Conservation (phyloP, 2,113 vertebrate genomes). For the Tachysurus fulvidraco region DNA sequence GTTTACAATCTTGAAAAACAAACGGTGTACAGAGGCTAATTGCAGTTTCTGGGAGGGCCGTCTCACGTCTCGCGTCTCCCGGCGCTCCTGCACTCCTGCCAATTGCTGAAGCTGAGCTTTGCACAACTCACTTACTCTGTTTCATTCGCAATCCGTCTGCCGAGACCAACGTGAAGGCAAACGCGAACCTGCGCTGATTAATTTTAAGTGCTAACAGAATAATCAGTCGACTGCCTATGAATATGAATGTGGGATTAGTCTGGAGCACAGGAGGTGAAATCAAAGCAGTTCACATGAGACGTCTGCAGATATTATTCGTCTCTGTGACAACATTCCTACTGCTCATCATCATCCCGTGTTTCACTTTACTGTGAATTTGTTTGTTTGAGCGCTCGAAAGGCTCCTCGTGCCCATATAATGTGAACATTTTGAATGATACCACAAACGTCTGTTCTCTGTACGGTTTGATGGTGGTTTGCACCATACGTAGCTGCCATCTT, state of each 20-base stretch:
- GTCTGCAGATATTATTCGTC: neutral
- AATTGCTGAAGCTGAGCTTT: constrained; percentile 19
- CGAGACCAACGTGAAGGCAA: constrained; percentile 21
- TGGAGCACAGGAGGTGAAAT: neutral
- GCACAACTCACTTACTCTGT: constrained; percentile 25
- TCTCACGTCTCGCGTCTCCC: constrained; percentile 26
- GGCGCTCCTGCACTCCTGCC: constrained; percentile 32
- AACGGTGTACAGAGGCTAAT: constrained; percentile 33
- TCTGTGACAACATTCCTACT: neutral
- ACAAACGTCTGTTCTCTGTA: too few relatives aligned
- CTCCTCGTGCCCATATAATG: too few relatives aligned
- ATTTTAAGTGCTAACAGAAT: constrained; percentile 42
- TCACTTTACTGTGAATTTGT: neutral
- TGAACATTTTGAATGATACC: too few relatives aligned
- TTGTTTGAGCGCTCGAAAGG: too few relatives aligned
- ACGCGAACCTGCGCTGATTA: constrained; percentile 28
- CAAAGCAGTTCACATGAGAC: constrained; percentile 10
- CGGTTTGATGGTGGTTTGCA: too few relatives aligned
- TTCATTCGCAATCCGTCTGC: constrained; percentile 37
- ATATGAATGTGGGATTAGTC: constrained; percentile 35
- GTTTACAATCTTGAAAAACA: constrained; percentile 38
- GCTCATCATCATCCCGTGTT: neutral
- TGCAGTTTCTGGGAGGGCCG: constrained; percentile 29
- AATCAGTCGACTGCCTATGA: constrained; percentile 34
- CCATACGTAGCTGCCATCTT: too few relatives aligned